phyloP scores from a whole-genome alignment of 1,140 invertebrate genomes.

The Charaxes varanes region DNA sequence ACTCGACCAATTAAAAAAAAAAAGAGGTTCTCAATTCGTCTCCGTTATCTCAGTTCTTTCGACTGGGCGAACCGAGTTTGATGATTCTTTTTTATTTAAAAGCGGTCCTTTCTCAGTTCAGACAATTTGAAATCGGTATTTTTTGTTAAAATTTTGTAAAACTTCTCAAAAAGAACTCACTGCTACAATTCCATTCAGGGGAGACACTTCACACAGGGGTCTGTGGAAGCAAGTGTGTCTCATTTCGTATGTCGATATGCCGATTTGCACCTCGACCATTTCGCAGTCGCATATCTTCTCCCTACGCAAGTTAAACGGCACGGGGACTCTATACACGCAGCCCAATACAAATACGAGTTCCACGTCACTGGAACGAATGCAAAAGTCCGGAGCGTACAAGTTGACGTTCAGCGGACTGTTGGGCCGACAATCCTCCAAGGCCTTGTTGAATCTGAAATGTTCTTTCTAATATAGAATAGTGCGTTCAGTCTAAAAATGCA shows the following conservation, averaged over 20 bases:
- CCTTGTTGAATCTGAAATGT: constrained; percentile 58
- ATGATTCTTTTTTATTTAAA: too few species aligned
- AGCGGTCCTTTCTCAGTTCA: too few species aligned
- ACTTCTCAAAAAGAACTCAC: constrained; percentile 23
- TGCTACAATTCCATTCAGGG: constrained; percentile 45
- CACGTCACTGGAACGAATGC: constrained; percentile 33
- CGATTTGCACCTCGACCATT: constrained; percentile 53
- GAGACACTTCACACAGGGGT: constrained; percentile 40
- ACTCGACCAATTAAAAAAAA: too few species aligned
- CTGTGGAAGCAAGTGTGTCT: constrained; percentile 53
- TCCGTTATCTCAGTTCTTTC: too few species aligned
- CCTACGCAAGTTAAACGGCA: constrained; percentile 48
- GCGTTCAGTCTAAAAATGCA: too few species aligned
- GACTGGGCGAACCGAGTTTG: too few species aligned
- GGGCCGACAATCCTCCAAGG: constrained; percentile 45
- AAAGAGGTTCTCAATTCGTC: too few species aligned
- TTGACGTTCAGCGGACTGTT: constrained; percentile 47
- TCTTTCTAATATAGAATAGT: too few species aligned
- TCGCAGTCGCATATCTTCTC: constrained; percentile 66
- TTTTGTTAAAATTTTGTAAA: too few species aligned
- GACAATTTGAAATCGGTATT: too few species aligned
- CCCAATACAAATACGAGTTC: constrained; percentile 55
- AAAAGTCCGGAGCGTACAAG: constrained; percentile 53
- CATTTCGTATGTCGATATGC: constrained; percentile 57
- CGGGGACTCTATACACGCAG: constrained; percentile 39